Percentiles rank a stretch among this genome's conserved stretches.
Conservation (phyloP, 2,797 vertebrate species). For the Platyrinchus mystaceus region DNA sequence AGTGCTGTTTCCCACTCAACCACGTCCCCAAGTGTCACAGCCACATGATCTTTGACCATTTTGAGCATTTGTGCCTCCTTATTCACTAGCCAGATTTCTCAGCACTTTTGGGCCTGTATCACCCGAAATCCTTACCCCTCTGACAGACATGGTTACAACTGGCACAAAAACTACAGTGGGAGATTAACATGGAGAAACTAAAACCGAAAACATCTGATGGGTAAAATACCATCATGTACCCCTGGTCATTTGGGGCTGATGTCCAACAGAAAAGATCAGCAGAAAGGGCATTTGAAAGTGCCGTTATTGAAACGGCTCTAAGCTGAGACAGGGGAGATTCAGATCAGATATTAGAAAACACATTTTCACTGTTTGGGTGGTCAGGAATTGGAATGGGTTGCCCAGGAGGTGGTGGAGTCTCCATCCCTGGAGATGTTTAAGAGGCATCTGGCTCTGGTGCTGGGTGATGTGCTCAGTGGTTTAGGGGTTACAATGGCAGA, state of each 20-base stretch:
- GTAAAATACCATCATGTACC: background rate
- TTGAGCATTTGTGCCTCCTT: background rate
- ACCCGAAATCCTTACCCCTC: background rate
- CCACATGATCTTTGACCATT: background rate
- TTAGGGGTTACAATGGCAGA: background rate
- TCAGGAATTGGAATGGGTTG: background rate
- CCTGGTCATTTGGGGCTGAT: background rate
- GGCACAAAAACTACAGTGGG: background rate
- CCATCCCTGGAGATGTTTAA: background rate
- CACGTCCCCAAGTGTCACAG: rapidly evolving
- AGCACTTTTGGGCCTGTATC: background rate
- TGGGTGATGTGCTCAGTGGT: background rate
- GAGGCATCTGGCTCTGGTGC: rapidly evolving
- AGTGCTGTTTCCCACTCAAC: background rate
- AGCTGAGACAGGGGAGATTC: background rate
- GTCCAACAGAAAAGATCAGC: background rate
- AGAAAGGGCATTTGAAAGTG: background rate
- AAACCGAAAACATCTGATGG: background rate
- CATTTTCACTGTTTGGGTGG: background rate
- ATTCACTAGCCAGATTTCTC: background rate
- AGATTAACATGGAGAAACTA: background rate
- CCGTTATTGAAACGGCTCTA: background rate
- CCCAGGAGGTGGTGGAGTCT: background rate
- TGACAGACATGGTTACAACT: background rate
- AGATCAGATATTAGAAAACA: background rate